phyloP scores from a whole-genome alignment of 2,888 invertebrate genomes.

The Diarsia rubi region DNA sequence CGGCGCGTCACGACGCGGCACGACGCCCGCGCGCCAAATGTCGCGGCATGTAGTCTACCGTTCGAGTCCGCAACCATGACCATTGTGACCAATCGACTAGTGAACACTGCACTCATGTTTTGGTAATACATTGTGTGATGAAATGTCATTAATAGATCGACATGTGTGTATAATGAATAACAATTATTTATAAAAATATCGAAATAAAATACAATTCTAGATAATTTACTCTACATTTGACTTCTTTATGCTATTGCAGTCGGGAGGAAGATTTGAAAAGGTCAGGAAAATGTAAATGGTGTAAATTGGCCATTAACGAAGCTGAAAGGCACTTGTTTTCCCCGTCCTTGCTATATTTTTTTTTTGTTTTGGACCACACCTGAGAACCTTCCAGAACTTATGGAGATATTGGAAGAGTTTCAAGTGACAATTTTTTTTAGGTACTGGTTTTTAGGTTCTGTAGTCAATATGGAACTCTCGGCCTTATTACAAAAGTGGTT shows the following conservation, averaged over 20 bases:
- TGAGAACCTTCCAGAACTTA: no score
- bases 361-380: no score
- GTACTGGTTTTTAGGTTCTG: no score
- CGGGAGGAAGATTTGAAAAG: not conserved
- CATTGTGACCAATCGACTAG: slow-evolving; percentile 67
- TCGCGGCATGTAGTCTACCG: slow-evolving; percentile 64
- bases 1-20: slow-evolving; percentile 67
- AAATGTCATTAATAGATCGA: slow-evolving; percentile 43
- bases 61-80: slow-evolving; percentile 67
- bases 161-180: slow-evolving; percentile 7
- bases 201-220: not conserved
- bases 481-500: no score
- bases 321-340: no score
- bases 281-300: not conserved
- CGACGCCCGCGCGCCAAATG: slow-evolving; percentile 72
- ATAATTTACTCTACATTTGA: not conserved
- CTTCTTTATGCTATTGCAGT: not conserved
- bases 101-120: slow-evolving; percentile 56
- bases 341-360: no score
- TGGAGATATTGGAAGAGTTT: no score
- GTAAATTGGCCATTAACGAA: no score
- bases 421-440: no score
- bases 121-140: slow-evolving; percentile 50
- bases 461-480: no score
- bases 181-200: slow-evolving; percentile 4